A percentile compares a stretch with the other conserved stretches of the same genome.
phyloP scores from a whole-genome alignment of 1,140 invertebrate genomes.

The Drosophila tristis region DNA sequence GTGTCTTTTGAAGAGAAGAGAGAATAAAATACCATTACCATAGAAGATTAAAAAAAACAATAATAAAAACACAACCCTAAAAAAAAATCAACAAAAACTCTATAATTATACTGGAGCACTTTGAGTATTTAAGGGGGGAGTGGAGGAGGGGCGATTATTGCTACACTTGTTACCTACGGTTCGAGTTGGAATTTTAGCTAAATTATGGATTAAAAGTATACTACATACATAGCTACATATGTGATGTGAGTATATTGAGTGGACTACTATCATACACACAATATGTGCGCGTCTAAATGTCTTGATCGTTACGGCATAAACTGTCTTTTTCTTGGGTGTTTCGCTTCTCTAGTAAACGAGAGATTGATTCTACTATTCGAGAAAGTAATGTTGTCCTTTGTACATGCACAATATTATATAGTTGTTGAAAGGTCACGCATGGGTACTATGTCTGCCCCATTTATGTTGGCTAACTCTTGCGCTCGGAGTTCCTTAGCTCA shows the following conservation, averaged over 20 bases:
- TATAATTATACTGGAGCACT: conserved; percentile 42
- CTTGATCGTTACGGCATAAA: conserved; percentile 38
- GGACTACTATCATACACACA: conserved; percentile 64
- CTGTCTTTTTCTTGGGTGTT: conserved; percentile 16
- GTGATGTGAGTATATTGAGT: conserved; percentile 53
- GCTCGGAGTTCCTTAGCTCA: conserved; percentile 85
- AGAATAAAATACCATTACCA: conserved; percentile 31
- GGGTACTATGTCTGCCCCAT: conserved; percentile 8
- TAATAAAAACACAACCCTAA: conserved; percentile 7
- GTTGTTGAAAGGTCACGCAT: conserved; percentile 41
- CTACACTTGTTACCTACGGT: conserved; percentile 31
- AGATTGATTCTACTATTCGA: conserved; percentile 59
- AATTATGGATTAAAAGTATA: conserved; percentile 62
- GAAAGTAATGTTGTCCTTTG: conserved; percentile 79
- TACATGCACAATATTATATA: conserved; percentile 64
- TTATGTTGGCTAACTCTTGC: conserved; percentile 67
- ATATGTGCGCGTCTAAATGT: conserved; percentile 56
- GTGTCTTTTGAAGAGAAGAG: conserved; percentile 51
- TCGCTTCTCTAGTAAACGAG: conserved; percentile 38
- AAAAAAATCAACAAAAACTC: conserved; percentile 41
- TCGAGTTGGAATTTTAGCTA: conserved; percentile 54
- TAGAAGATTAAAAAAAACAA: conserved; percentile 18
- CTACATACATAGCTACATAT: conserved; percentile 30
- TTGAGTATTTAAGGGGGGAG: conserved; percentile 34
- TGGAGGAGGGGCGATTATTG: conserved; percentile 29